These are phyloP conservation scores for Eptesicus fuscus DNA, from an alignment of 2,113 vertebrate genomes.

Conservation along the genomic window DNA sequence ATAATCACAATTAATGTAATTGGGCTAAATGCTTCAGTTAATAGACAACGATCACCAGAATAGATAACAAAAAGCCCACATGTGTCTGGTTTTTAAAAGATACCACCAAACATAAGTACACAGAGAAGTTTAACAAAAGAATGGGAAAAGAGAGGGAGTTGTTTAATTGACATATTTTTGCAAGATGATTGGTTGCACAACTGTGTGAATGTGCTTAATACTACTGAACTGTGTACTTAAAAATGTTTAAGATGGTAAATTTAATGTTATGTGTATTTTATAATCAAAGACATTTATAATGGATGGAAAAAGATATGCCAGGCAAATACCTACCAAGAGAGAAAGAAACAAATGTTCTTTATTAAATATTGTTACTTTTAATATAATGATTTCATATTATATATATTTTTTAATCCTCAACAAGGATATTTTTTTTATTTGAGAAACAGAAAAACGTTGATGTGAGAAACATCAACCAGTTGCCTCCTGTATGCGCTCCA, in stretches of 20 bases:
- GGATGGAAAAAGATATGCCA: background rate
- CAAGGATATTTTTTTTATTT: too few species aligned
- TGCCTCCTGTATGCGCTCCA: too few species aligned
- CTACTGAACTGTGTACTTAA: background rate
- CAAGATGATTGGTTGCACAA: background rate
- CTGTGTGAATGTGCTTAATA: background rate
- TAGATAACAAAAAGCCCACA: background rate
- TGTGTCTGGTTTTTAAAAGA: background rate
- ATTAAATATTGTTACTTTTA: background rate
- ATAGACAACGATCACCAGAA: background rate
- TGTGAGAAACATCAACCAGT: too few species aligned
- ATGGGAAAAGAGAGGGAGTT: background rate
- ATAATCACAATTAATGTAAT: background rate
- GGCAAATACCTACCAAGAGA: background rate
- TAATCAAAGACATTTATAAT: slow-evolving; percentile 10
- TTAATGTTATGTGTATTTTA: background rate
- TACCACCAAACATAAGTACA: background rate
- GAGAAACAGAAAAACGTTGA: too few species aligned
- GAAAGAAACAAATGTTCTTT: background rate
- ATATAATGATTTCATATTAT: background rate
- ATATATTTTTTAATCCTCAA: background rate
- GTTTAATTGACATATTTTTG: background rate
- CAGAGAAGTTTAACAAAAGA: background rate
- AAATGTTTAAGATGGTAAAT: background rate
- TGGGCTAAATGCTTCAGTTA: background rate